Percentiles rank a stretch among this genome's conserved stretches.
phyloP scores from a whole-genome alignment of 2,888 invertebrate genomes.

The Pediacus dermestoides region DNA sequence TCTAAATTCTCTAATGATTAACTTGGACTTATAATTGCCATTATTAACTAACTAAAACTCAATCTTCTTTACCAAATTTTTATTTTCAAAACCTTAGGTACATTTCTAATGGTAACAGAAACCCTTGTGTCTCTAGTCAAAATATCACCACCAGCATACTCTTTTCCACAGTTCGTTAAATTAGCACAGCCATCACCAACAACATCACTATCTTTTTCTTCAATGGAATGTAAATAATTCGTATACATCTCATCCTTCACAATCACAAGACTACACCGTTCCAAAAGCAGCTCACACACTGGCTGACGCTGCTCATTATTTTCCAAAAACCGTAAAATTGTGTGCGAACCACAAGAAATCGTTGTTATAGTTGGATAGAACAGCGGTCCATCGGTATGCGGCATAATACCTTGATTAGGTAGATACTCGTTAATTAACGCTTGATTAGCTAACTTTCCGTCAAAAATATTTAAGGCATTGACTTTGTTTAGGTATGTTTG shows the following conservation, averaged over 20 bases:
- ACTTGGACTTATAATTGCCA: no score
- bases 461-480: slow-evolving; percentile 65
- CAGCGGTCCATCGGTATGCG: slow-evolving; percentile 93
- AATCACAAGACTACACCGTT: slow-evolving; percentile 84
- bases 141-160: slow-evolving; percentile 55
- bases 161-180: slow-evolving; percentile 54
- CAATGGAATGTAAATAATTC: slow-evolving; percentile 82
- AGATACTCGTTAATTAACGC: slow-evolving; percentile 92
- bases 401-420: slow-evolving; percentile 94
- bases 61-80: no score
- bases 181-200: slow-evolving; percentile 62
- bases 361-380: slow-evolving; percentile 92
- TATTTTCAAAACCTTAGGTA: slow-evolving; percentile 80
- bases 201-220: slow-evolving; percentile 64
- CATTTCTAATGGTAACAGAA: slow-evolving; percentile 90
- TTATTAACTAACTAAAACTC: no score
- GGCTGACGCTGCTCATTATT: slow-evolving; percentile 47
- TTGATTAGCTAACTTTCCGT: slow-evolving; percentile 79
- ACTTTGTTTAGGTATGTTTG: slow-evolving; percentile 68
- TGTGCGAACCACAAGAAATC: slow-evolving; percentile 86
- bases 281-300: slow-evolving; percentile 74
- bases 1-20: no score
- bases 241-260: slow-evolving; percentile 79
- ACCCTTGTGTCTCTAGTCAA: slow-evolving; percentile 68
- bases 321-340: slow-evolving; percentile 79